A percentile compares a stretch with the other conserved stretches of the same genome.
Conservation (phyloP, 2,113 vertebrate genomes). For the Carollia perspicillata region DNA sequence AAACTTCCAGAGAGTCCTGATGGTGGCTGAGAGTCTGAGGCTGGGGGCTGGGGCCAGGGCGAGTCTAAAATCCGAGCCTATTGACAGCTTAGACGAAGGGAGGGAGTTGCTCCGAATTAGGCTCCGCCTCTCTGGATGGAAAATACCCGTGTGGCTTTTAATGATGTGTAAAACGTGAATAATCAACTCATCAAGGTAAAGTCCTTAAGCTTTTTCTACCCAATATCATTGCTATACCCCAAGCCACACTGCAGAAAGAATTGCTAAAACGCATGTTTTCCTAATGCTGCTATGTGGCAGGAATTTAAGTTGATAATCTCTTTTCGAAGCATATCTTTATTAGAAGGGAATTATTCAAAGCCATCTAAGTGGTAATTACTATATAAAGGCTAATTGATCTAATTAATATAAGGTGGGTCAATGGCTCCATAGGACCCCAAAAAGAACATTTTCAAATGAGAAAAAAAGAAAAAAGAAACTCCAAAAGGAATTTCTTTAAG, state of each 20-base stretch:
- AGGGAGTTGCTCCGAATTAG: neutral
- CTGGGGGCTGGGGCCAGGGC: neutral
- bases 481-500: constrained; percentile 67
- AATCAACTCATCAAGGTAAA: constrained; percentile 27
- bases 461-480: neutral
- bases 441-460: constrained; percentile 38
- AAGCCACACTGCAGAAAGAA: constrained; percentile 11
- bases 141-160: constrained; percentile 18
- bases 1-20: neutral
- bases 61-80: neutral
- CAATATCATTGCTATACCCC: neutral
- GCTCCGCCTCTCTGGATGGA: neutral
- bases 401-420: constrained; percentile 61
- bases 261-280: constrained; percentile 8
- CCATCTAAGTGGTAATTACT: constrained; percentile 49
- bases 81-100: neutral
- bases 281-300: neutral
- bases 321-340: constrained; percentile 42
- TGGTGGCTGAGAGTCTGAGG: neutral
- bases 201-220: constrained; percentile 31
- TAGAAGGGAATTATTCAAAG: constrained; percentile 52
- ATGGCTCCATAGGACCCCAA: constrained; percentile 35
- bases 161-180: neutral
- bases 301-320: constrained; percentile 39
- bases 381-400: constrained; percentile 46